A percentile compares a stretch with the other conserved stretches of the same genome.
Evolutionary conservation across 2,113 vertebrate species (phyloP).

Genomic region (Cricetomys ansorgei): DNA sequence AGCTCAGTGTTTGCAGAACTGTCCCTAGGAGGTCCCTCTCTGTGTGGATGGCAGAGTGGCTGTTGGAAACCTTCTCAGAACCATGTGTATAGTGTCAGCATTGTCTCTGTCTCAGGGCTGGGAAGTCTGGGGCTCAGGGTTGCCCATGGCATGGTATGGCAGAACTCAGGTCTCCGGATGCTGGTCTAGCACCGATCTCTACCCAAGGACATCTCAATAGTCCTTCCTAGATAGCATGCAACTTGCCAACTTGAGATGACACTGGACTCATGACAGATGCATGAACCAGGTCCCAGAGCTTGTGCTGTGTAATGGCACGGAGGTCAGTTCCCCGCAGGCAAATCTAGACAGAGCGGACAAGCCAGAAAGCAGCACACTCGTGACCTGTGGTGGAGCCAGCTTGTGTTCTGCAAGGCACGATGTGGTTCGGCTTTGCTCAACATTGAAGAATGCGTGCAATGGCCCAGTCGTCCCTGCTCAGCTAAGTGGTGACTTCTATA

Average conservation of each 20-base stretch:
- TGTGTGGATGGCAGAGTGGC: not conserved
- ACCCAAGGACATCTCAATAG: not conserved
- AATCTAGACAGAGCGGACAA: not conserved
- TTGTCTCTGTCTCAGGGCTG: not conserved
- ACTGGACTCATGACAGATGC: not conserved
- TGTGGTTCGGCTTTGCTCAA: slow-evolving; percentile 17
- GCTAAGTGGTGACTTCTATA: not conserved
- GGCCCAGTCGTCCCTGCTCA: not conserved
- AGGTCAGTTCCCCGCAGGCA: not conserved
- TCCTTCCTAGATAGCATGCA: not conserved
- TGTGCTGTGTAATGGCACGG: not conserved
- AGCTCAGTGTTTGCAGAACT: not conserved
- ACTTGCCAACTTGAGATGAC: not conserved
- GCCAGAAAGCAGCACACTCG: not conserved
- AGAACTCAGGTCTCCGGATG: not conserved
- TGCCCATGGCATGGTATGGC: not conserved
- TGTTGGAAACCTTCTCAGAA: not conserved
- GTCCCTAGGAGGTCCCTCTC: not conserved
- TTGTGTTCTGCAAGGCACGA: not conserved
- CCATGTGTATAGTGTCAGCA: not conserved
- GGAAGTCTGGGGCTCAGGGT: not conserved
- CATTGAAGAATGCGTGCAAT: not conserved
- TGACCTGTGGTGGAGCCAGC: not conserved
- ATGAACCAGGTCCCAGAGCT: not conserved
- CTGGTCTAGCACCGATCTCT: not conserved